Conservation (phyloP, 1,140 invertebrate species). For the Fopius arisanus region DNA sequence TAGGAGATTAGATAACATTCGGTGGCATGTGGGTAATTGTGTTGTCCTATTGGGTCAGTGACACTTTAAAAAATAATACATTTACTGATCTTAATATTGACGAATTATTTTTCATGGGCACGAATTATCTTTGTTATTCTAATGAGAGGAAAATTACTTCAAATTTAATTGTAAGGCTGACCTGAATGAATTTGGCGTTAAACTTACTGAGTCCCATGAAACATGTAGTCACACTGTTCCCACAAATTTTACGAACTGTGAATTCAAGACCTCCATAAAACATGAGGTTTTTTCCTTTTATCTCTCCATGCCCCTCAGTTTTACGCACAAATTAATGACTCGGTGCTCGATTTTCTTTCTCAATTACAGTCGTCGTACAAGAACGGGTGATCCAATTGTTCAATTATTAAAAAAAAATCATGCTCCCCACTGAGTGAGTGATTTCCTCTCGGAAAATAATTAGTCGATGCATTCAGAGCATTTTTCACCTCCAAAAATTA, state of each 20-base stretch:
- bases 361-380: background rate
- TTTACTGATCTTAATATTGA: too few species aligned
- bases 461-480: too few species aligned
- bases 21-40: background rate
- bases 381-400: background rate
- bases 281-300: slow-evolving; percentile 10
- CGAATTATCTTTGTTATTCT: background rate
- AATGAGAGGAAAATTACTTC: background rate
- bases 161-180: too few species aligned
- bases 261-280: slow-evolving; percentile 5
- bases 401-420: background rate
- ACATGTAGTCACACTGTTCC: background rate
- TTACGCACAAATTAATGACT: slow-evolving; percentile 18
- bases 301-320: background rate
- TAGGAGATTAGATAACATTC: slow-evolving; percentile 19
- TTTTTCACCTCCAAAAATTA: too few species aligned
- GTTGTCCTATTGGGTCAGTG: too few species aligned
- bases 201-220: background rate
- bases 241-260: slow-evolving; percentile 6
- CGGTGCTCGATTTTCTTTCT: background rate
- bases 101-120: background rate
- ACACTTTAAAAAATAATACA: too few species aligned
- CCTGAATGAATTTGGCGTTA: background rate
- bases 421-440: background rate
- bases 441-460: background rate